Evolutionary conservation across 2,888 invertebrate species (phyloP), one percentile per base, ranked within the genome.

Genomic region (Pasiphila rectangulata): DNA sequence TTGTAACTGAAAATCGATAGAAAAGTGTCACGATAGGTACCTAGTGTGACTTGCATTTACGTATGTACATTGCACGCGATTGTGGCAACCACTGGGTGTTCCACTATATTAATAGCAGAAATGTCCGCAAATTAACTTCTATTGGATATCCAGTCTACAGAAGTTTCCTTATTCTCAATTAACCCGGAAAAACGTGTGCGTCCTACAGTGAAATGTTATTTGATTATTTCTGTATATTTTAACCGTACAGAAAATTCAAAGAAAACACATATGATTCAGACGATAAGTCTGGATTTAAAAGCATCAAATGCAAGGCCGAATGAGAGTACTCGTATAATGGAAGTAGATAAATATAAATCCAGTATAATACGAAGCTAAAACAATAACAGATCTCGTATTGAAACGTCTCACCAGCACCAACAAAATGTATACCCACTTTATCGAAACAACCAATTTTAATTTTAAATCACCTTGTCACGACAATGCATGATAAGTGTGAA

Each of bases 381-480:
- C 46, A 63, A 63, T 58, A 64, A 61, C 56, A 35, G 47, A 42
- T 45, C 48, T 53, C 40, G 27, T 47, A 54, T 57, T 24, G 43
- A 51, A 38, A 29, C 47, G 52, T 32, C 43, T 50, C 37, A 30
- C 27, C 44, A 51, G 37, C 41, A 7, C 7, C 7, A 19, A 44
- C 39, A 51, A 30, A 53, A 21, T 27, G 46, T 53, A 49, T 61
- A 64, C 61, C 56, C 62, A 63, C 59, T 63, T 58, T 60, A 67
- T 68, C 61, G 60, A 62, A 57, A 63, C 39, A 39, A 46, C 36
- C 38, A 19, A 55, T 48, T 49, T 56, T 13, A 44, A 56, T 51
- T 63, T 62, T 62, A 69, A 71, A 72, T 72, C 56, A 51, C 48
- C 51, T 56, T 48, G 58, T 57, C 61, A 58, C 55, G 56, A 61